A percentile compares a stretch with the other conserved stretches of the same genome.
These are phyloP conservation scores for Laticauda laticaudata DNA, from an alignment of 2,113 vertebrate species.

Conservation along the genomic window DNA sequence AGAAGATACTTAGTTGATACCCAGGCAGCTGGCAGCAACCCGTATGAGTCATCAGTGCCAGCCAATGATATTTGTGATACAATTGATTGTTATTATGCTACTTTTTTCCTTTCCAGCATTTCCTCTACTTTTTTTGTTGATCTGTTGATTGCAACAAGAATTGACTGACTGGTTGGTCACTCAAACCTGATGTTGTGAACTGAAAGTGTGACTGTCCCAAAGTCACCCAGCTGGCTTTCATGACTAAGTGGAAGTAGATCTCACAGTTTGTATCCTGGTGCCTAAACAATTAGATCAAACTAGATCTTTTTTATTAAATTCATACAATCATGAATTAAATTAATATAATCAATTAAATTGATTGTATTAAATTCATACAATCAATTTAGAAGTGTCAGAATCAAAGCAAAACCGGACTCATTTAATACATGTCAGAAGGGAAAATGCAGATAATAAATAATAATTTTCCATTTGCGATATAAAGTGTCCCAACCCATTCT, in stretches of 20 bases:
- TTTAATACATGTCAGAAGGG: conserved; percentile 6
- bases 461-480: conserved; percentile 18
- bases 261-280: not conserved
- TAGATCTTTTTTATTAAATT: not conserved
- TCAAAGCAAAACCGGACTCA: not conserved
- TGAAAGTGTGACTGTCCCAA: not conserved
- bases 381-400: conserved; percentile 8
- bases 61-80: too few relatives aligned
- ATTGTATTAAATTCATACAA: not conserved
- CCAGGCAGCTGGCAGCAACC: too few relatives aligned
- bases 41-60: too few relatives aligned
- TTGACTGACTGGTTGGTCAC: not conserved
- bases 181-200: not conserved
- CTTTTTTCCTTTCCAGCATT: too few relatives aligned
- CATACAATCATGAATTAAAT: not conserved
- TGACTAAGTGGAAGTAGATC: not conserved
- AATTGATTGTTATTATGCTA: too few relatives aligned
- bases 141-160: not conserved
- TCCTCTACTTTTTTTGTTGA: not conserved
- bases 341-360: not conserved
- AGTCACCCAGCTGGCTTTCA: not conserved
- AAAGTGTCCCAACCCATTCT: conserved; percentile 15
- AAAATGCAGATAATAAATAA: not conserved
- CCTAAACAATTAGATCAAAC: not conserved
- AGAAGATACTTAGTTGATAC: too few relatives aligned